Percentiles rank a stretch among this genome's conserved stretches.
These are phyloP conservation scores for Liolophura sinensis DNA, from an alignment of 1,140 invertebrate species.

Conservation along the genomic window DNA sequence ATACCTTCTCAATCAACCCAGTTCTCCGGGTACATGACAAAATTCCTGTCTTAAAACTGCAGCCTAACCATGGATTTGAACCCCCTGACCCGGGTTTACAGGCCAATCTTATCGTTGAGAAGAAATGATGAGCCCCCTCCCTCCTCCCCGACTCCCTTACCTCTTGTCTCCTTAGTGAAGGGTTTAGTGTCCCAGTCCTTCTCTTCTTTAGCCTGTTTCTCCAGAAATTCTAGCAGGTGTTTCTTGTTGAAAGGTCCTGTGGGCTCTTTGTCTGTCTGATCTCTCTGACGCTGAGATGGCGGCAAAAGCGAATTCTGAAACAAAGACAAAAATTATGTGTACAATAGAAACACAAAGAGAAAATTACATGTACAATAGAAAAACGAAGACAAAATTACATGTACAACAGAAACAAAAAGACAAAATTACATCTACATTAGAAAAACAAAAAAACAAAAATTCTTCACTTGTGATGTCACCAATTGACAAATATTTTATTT, in stretches of 20 bases:
- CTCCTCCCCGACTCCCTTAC: constrained; percentile 51
- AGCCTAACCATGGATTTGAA: too few relatives aligned
- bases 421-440: background rate
- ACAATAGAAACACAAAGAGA: background rate
- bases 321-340: constrained; percentile 11
- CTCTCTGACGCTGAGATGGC: constrained; percentile 91
- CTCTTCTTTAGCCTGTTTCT: constrained; percentile 95
- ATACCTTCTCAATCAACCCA: too few relatives aligned
- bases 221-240: constrained; percentile 95
- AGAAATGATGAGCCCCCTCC: too few relatives aligned
- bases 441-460: background rate
- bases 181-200: constrained; percentile 95
- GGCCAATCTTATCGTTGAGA: too few relatives aligned
- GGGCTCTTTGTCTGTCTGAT: constrained; percentile 91
- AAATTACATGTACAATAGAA: background rate
- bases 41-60: too few relatives aligned
- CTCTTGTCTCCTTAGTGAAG: constrained; percentile 77
- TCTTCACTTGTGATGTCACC: too few relatives aligned
- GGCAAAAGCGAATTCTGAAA: constrained; percentile 93
- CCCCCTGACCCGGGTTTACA: too few relatives aligned
- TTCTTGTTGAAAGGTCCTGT: constrained; percentile 96
- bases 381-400: background rate
- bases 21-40: too few relatives aligned
- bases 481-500: too few relatives aligned
- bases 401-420: background rate